A percentile compares a stretch with the other conserved stretches of the same genome.
These are phyloP conservation scores for Tinea pellionella DNA, from an alignment of 2,888 invertebrate species.

Conservation along the genomic window DNA sequence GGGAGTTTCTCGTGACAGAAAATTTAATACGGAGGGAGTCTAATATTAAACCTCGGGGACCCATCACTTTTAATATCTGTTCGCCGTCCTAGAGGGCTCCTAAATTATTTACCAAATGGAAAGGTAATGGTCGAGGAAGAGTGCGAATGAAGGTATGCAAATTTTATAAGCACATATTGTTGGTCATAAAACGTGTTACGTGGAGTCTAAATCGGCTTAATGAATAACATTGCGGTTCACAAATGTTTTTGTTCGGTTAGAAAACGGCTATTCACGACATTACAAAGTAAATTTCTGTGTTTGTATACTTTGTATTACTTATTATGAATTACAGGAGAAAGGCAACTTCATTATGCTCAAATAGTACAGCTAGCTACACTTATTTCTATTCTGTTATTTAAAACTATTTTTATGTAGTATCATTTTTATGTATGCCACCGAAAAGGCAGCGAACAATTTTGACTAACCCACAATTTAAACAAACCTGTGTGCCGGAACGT, in stretches of 20 bases:
- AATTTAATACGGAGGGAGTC: conserved; percentile 69
- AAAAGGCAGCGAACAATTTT: background rate
- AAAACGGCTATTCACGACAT: conserved; percentile 26
- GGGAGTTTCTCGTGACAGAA: conserved; percentile 68
- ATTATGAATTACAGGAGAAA: background rate
- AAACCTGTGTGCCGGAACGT: background rate
- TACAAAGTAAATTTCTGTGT: conserved; percentile 37
- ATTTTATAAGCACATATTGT: conserved; percentile 63
- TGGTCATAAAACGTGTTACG: conserved; percentile 46
- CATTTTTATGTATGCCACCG: background rate
- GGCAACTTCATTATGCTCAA: background rate
- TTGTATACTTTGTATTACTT: background rate
- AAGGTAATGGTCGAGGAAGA: conserved; percentile 66
- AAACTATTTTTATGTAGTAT: too few relatives aligned
- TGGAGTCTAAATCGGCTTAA: conserved; percentile 37
- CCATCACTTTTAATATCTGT: conserved; percentile 70
- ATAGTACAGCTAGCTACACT: background rate
- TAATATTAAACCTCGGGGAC: conserved; percentile 68
- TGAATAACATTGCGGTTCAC: conserved; percentile 40
- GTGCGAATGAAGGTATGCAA: conserved; percentile 66
- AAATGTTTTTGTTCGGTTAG: conserved; percentile 26
- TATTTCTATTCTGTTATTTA: too few relatives aligned
- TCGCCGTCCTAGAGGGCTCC: conserved; percentile 61
- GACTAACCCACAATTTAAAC: background rate
- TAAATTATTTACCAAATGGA: conserved; percentile 70